phyloP scores from a whole-genome alignment of 2,797 vertebrate species.

The Rhinichthys osculus region DNA sequence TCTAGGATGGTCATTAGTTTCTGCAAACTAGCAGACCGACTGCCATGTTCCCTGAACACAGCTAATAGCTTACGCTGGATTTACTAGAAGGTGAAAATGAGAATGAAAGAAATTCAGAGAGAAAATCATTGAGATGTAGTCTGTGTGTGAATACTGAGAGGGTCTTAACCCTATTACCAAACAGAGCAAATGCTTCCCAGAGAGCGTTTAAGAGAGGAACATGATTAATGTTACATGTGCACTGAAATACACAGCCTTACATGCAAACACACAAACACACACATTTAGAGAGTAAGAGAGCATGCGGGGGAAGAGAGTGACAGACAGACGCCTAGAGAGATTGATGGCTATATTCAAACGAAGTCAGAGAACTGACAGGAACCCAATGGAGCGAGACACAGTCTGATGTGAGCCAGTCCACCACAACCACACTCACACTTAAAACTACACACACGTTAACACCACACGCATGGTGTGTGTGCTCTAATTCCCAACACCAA shows the following conservation, averaged over 20 bases:
- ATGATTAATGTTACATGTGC: not conserved
- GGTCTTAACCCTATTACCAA: constrained; percentile 1
- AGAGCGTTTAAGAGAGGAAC: constrained; percentile 9
- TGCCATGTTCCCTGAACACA: not conserved
- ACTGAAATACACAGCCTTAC: constrained; percentile 18
- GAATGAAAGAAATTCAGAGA: not conserved
- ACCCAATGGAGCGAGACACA: constrained; percentile 45
- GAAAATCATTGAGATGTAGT: not conserved
- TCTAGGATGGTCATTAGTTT: not conserved
- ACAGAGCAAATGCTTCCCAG: not conserved
- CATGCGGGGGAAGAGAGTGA: not conserved
- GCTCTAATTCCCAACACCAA: constrained; percentile 8
- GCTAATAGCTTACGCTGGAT: not conserved
- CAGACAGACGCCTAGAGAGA: constrained; percentile 13
- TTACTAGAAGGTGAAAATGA: not conserved
- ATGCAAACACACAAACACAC: not conserved
- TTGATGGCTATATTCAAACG: constrained; percentile 46
- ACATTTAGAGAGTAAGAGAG: constrained; percentile 16
- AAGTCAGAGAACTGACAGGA: constrained; percentile 55
- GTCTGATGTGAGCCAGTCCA: constrained; percentile 35
- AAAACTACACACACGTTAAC: constrained; percentile 18
- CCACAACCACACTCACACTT: constrained; percentile 12
- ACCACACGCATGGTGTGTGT: not conserved
- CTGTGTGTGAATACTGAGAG: not conserved
- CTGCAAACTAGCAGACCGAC: not conserved